These are phyloP conservation scores for Diploptera punctata DNA, from an alignment of 2,888 invertebrate species.

Conservation along the genomic window DNA sequence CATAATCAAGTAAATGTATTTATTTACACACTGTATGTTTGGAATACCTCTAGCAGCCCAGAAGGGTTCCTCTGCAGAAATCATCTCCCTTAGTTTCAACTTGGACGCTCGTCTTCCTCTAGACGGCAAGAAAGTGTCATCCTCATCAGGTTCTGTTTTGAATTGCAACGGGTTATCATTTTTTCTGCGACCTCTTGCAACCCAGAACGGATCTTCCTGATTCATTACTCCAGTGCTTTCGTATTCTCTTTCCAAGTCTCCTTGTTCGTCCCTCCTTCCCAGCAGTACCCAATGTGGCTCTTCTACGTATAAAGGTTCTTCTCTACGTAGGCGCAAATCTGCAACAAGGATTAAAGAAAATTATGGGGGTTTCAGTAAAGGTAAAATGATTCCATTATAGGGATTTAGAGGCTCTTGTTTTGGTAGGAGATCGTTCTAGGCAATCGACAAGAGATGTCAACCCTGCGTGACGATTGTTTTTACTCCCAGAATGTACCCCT, in stretches of 20 bases:
- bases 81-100: not conserved
- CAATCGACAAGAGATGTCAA: too few relatives aligned
- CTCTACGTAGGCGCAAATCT: too few relatives aligned
- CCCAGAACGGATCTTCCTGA: constrained; percentile 47
- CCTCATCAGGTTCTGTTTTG: not conserved
- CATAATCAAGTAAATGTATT: too few relatives aligned
- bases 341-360: too few relatives aligned
- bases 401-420: too few relatives aligned
- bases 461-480: too few relatives aligned
- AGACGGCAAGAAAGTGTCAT: constrained; percentile 20
- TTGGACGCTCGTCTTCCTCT: not conserved
- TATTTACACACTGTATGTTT: too few relatives aligned
- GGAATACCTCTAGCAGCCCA: constrained; percentile 40
- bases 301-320: constrained; percentile 57
- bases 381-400: too few relatives aligned
- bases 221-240: not conserved
- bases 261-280: constrained; percentile 20
- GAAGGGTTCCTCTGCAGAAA: constrained; percentile 35
- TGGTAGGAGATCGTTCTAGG: too few relatives aligned
- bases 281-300: constrained; percentile 63
- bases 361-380: too few relatives aligned
- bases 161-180: not conserved
- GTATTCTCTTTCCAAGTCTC: not conserved
- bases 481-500: too few relatives aligned
- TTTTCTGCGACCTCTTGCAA: constrained; percentile 45